phyloP scores from a whole-genome alignment of 2,888 invertebrate species.

The Zygogramma bicolorata region DNA sequence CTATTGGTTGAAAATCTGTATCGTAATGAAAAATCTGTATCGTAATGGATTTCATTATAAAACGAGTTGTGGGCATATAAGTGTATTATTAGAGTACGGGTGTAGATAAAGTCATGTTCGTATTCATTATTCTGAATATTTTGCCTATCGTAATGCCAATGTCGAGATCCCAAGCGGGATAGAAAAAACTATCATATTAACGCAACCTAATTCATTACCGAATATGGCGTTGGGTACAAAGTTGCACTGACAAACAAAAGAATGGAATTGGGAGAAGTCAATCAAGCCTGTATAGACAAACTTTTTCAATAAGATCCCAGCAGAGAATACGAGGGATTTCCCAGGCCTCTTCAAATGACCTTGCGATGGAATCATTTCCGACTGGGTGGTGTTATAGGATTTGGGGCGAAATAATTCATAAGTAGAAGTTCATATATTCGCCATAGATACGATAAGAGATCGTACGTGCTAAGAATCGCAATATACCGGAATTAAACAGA shows the following conservation, averaged over 20 bases:
- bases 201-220: neutral
- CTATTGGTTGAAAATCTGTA: too few species aligned
- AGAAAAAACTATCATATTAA: neutral
- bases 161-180: too few species aligned
- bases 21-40: too few species aligned
- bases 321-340: neutral
- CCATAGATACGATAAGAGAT: conserved; percentile 40
- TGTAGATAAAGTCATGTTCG: too few species aligned
- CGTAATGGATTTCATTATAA: too few species aligned
- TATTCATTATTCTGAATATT: neutral
- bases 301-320: neutral
- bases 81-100: too few species aligned
- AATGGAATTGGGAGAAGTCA: neutral
- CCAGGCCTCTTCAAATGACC: neutral
- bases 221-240: neutral
- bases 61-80: too few species aligned
- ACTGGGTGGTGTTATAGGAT: conserved; percentile 30
- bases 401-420: conserved; percentile 36
- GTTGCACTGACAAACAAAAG: neutral
- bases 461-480: conserved; percentile 43
- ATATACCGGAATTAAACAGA: conserved; percentile 37
- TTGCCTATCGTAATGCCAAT: too few species aligned
- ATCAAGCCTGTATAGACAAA: neutral
- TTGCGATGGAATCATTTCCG: neutral
- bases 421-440: conserved; percentile 44